Base-by-base conservation (phyloP, 2,113 vertebrate genomes). In the Cromileptes altivelis region DNA sequence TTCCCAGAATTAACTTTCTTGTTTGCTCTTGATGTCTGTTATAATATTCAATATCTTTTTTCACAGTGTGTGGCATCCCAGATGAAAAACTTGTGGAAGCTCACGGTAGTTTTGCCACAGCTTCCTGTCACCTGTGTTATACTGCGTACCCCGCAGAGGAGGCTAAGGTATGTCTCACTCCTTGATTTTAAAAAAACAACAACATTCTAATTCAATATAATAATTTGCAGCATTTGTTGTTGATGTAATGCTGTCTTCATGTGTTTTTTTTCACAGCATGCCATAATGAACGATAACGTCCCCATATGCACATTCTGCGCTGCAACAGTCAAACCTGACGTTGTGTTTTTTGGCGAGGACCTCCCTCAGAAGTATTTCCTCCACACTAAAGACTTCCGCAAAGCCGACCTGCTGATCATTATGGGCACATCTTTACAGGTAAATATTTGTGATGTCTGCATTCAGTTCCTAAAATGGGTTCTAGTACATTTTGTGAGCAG, bases 381-480 rank as follows among this genome's bases (percentile, higher is more conserved):
- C 68, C 93, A 96, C 89, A 81, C 89, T 0, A 62, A 91, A 84
- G 96, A 96, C 84, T 96, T 96, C 75, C 94, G 94, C 6, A 95
- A 93, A 86, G 94, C 96, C 1, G 96, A 96, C 84, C 92, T 96
- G 45, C 94, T 96, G 1, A 93, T 96, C 55, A 93, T 96, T n/a
- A 96, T 96, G 95, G 96, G 96, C 62, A 96, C 96, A 0, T 96
- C 96, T 53, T 82, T 96, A 67, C 93, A 96, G 94, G 96, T 95
- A 62, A 75, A 78, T 25, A 0, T 63, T 40, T 75, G 3, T 3
- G 33, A 67, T 23, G 30, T 55, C n/a, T 33, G 3, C 18, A 4
- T 19, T 62, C 0, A 55, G 15, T 15, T 9, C 3, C 45, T 37
- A 7, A 70, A 88, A 89, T 81, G 0, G 25, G 55, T 45, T 79